phyloP scores from a whole-genome alignment of 1,140 invertebrate genomes.

The Microplitis mediator region DNA sequence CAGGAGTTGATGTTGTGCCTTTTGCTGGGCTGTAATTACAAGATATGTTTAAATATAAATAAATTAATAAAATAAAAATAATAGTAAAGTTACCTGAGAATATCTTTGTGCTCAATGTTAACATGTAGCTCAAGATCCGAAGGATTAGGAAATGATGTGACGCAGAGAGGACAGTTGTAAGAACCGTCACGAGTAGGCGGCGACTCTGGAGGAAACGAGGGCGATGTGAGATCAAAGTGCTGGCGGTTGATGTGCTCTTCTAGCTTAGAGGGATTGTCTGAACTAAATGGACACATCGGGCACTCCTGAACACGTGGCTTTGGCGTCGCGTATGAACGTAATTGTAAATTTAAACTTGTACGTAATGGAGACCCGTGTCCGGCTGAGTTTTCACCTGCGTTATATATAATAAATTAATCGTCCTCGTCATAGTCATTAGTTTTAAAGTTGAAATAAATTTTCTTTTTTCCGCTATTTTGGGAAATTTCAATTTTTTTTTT shows the following conservation, averaged over 20 bases:
- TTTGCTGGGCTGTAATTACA: constrained; percentile 50
- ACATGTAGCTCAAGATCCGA: constrained; percentile 85
- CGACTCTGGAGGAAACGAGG: constrained; percentile 67
- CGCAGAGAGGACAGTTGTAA: constrained; percentile 74
- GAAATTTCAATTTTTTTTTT: too few relatives aligned
- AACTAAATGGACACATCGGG: constrained; percentile 80
- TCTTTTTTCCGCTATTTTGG: too few relatives aligned
- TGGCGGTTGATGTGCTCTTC: constrained; percentile 85
- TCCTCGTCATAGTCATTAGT: too few relatives aligned
- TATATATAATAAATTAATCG: background rate
- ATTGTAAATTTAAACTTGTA: constrained; percentile 64
- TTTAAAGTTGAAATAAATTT: too few relatives aligned
- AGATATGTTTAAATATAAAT: too few relatives aligned
- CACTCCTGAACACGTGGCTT: constrained; percentile 66
- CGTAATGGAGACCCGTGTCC: constrained; percentile 64
- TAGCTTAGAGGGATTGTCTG: constrained; percentile 73
- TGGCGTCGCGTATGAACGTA: constrained; percentile 54
- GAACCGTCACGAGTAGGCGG: constrained; percentile 52
- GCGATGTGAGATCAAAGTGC: constrained; percentile 85
- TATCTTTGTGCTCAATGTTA: constrained; percentile 81
- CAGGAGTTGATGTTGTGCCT: constrained; percentile 45
- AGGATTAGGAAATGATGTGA: constrained; percentile 73
- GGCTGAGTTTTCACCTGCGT: constrained; percentile 46
- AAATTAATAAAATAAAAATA: too few relatives aligned
- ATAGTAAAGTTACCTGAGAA: constrained; percentile 63